phyloP scores from a whole-genome alignment of 2,797 vertebrate species.

The Eidolon dupreanum region DNA sequence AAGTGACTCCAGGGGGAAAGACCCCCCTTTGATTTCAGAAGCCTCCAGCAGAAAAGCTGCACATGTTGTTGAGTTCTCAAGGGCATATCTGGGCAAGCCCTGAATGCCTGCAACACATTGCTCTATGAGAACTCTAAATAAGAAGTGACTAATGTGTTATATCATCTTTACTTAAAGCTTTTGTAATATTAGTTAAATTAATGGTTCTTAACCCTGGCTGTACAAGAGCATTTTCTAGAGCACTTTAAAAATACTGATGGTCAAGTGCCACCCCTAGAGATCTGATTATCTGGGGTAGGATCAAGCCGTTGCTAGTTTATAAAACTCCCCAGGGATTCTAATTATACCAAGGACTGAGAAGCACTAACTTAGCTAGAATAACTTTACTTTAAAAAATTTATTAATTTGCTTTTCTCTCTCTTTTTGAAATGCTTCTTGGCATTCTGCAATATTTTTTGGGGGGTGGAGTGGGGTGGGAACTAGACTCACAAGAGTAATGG shows the following conservation, averaged over 20 bases:
- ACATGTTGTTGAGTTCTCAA: background rate
- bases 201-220: background rate
- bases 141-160: background rate
- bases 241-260: background rate
- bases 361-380: background rate
- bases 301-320: background rate
- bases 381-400: background rate
- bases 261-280: background rate
- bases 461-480: background rate
- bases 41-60: background rate
- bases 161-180: background rate
- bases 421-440: background rate
- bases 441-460: background rate
- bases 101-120: background rate
- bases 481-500: background rate
- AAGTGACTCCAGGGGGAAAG: background rate
- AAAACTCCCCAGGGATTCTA: background rate
- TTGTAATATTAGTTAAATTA: conserved; percentile 22
- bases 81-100: background rate
- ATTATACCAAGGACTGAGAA: background rate
- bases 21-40: background rate
- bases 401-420: background rate
- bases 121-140: background rate
- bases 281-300: background rate
- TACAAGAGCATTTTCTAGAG: background rate